Percentiles rank a stretch among this genome's conserved stretches.
Evolutionary conservation across 2,113 vertebrate species (phyloP).

Genomic region (Neomonachus schauinslandi): DNA sequence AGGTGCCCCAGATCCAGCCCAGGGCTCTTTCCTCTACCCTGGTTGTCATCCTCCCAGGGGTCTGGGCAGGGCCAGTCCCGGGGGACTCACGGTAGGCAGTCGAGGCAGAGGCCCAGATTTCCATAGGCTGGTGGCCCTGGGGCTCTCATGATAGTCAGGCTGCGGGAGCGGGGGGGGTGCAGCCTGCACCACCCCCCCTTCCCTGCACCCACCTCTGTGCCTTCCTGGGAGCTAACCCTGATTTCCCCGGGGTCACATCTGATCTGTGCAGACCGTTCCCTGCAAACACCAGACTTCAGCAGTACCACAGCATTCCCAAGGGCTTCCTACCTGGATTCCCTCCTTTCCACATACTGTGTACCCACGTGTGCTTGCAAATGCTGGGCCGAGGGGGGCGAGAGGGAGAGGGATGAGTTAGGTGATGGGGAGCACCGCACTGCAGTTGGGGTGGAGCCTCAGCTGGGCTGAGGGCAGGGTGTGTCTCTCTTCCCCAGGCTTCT

Average conservation of each 20-base stretch:
- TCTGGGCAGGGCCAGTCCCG: not conserved
- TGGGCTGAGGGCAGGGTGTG: not conserved
- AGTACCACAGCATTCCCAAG: not conserved
- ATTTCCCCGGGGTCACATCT: not conserved
- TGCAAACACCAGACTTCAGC: not conserved
- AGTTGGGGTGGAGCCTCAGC: not conserved
- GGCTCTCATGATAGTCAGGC: not conserved
- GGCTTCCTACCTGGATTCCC: not conserved
- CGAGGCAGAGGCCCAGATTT: not conserved
- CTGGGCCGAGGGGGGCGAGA: not conserved
- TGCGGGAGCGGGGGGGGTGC: fast-evolving
- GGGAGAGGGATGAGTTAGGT: not conserved
- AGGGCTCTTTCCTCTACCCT: not conserved
- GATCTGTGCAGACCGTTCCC: not conserved
- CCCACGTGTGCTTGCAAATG: fast-evolving
- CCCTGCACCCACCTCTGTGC: not conserved
- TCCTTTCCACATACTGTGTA: not conserved
- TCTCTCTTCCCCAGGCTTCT: not conserved
- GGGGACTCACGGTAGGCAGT: not conserved
- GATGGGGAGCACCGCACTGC: not conserved
- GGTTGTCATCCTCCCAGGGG: not conserved
- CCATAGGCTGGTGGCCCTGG: not conserved
- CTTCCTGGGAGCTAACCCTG: not conserved
- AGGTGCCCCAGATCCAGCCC: not conserved
- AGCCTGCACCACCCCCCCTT: not conserved